Base-by-base conservation (phyloP, 2,888 invertebrate genomes). In the Augochlorella aurata region DNA sequence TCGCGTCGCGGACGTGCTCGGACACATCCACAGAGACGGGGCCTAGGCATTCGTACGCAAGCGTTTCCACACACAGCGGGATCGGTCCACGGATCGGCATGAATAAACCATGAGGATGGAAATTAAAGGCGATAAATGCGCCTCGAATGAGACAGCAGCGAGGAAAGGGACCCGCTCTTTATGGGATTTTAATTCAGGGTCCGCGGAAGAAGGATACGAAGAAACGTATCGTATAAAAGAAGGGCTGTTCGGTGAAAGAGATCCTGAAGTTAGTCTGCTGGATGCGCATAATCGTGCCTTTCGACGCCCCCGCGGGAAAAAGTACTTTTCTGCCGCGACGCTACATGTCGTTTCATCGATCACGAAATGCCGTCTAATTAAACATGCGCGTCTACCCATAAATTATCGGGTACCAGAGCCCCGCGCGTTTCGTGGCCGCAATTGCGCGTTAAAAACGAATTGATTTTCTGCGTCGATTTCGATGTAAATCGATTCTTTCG, bases 101-200 rank as follows among this genome's bases (percentile, higher is more conserved):
- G 92, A 92, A 92, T 92, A 92, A 92, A 85, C 87, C 92, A 92
- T 92, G 91, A 91, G 90, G 89, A 91, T 92, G 92, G 91, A 92
- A 92, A 92, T 92, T 92, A 92, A 92, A 92, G 92, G 91, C 92
- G 92, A 92, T 92, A 92, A 92, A 92, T 91, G 91, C 89, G 88
- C 87, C 78, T 86, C 87, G 90, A 92, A 90, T 91, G 91, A 91
- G 90, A 90, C 89, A 89, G 88, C 82, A 71, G 77, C 86, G 85
- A 85, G 89, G 87, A 90, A 89, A 89, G 85, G 83, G 86, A 88
- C 85, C 74, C 77, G 63, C 77, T 79, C 87, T 92, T 92, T 91
- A 92, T 91, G 90, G 89, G 90, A 92, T 92, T 92, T 92, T 92
- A 91, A 92, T 92, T 91, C 92, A 91, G 86, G 85, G 84, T 81